Percentiles rank a stretch among this genome's conserved stretches.
Conservation (phyloP, 2,113 vertebrate species). For the Neopipo cinnamomea region DNA sequence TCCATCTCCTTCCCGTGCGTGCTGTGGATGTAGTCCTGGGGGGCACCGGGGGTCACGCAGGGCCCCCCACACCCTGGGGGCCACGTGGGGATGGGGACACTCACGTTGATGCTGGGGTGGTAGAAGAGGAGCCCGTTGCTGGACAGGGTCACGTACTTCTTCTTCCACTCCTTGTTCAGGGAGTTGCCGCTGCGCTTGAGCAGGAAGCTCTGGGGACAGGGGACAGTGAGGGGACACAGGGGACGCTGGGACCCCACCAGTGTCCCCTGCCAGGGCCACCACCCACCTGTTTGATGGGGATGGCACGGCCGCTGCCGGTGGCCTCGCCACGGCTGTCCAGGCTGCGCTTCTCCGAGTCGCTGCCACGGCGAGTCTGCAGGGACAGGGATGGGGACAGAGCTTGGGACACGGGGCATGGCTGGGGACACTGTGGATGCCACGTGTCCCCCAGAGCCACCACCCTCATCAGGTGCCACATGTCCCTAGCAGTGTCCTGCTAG, state of each 20-base stretch:
- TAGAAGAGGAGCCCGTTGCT: slow-evolving; percentile 90
- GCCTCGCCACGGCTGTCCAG: slow-evolving; percentile 83
- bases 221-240: not conserved
- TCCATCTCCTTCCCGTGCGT: slow-evolving; percentile 94
- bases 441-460: not conserved
- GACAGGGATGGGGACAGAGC: fast-evolving
- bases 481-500: no score
- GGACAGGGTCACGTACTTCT: slow-evolving; percentile 92
- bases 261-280: fast-evolving
- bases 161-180: slow-evolving; percentile 98
- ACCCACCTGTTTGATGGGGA: slow-evolving; percentile 90
- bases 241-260: fast-evolving
- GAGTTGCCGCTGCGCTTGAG: slow-evolving; percentile 94
- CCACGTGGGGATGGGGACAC: not conserved
- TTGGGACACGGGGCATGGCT: not conserved
- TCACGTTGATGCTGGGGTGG: slow-evolving; percentile 92
- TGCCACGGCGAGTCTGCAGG: slow-evolving; percentile 86
- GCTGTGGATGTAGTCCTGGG: slow-evolving; percentile 88
- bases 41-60: not conserved
- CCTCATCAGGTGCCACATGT: not conserved
- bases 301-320: slow-evolving; percentile 75
- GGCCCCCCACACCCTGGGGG: fast-evolving
- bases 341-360: slow-evolving; percentile 87
- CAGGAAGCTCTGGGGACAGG: slow-evolving; percentile 83
- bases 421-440: not conserved